A percentile compares a stretch with the other conserved stretches of the same genome.
phyloP scores from a whole-genome alignment of 2,797 vertebrate genomes.

The Nannoperca obscura region DNA sequence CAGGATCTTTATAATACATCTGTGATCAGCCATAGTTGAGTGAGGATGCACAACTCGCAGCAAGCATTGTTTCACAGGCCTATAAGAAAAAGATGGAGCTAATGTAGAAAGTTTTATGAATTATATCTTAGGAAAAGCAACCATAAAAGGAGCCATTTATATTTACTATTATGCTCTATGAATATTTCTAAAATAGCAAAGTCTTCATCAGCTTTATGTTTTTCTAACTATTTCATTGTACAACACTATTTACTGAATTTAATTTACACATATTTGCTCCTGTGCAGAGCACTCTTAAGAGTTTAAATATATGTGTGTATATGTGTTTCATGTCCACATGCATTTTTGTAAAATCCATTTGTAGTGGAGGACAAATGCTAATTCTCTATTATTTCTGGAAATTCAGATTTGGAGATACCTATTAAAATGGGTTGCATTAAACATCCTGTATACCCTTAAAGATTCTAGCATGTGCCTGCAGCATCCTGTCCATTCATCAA shows the following conservation, averaged over 20 bases:
- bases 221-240: background rate
- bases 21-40: constrained; percentile 56
- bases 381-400: no score
- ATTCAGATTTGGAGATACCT: background rate
- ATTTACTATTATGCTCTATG: constrained; percentile 12
- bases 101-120: constrained; percentile 28
- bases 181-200: constrained; percentile 31
- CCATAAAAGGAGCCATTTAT: constrained; percentile 11
- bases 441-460: background rate
- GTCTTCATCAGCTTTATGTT: constrained; percentile 19
- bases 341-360: no score
- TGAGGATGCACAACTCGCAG: constrained; percentile 13
- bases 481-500: background rate
- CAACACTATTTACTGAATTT: background rate
- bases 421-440: background rate
- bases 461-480: no score
- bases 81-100: constrained; percentile 24
- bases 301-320: background rate
- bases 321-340: background rate
- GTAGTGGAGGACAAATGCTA: no score
- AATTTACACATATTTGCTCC: background rate
- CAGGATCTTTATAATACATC: constrained; percentile 63
- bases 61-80: constrained; percentile 34
- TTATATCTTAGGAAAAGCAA: constrained; percentile 8
- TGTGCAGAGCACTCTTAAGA: constrained; percentile 5